Percentiles rank a stretch among this genome's conserved stretches.
phyloP scores from a whole-genome alignment of 2,113 vertebrate species.

The Carollia perspicillata region DNA sequence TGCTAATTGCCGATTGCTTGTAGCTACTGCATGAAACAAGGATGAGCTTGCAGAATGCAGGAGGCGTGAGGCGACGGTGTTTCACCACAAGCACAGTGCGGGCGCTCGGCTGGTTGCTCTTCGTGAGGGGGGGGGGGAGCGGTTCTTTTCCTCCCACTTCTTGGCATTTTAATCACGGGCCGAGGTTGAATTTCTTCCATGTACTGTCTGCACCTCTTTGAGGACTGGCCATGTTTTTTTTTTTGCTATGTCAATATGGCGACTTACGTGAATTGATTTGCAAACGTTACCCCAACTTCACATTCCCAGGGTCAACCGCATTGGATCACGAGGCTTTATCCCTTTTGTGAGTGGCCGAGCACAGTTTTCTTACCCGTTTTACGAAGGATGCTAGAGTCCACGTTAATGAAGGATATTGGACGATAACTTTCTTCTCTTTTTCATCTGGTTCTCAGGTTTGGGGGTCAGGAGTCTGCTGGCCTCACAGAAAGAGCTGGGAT shows the following conservation, averaged over 20 bases:
- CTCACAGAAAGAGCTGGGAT: background rate
- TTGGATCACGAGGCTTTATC: background rate
- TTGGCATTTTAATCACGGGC: background rate
- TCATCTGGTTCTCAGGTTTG: background rate
- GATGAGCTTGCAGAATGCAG: background rate
- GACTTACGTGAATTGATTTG: background rate
- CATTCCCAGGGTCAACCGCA: background rate
- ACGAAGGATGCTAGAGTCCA: background rate
- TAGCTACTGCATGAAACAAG: background rate
- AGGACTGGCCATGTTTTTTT: background rate
- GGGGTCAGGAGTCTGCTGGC: background rate
- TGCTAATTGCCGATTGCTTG: background rate
- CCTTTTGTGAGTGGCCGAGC: background rate
- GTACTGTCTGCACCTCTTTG: background rate
- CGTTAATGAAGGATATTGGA: background rate
- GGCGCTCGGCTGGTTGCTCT: background rate
- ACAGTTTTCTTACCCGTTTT: background rate
- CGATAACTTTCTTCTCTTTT: too few relatives aligned
- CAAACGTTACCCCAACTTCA: background rate
- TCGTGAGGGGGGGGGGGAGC: background rate
- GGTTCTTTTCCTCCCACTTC: background rate
- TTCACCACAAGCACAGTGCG: background rate
- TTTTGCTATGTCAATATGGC: background rate
- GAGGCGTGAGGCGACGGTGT: background rate
- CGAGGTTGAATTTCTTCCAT: background rate